These are phyloP conservation scores for Nasonia vitripennis DNA, from an alignment of 1,140 invertebrate genomes.

Conservation along the genomic window DNA sequence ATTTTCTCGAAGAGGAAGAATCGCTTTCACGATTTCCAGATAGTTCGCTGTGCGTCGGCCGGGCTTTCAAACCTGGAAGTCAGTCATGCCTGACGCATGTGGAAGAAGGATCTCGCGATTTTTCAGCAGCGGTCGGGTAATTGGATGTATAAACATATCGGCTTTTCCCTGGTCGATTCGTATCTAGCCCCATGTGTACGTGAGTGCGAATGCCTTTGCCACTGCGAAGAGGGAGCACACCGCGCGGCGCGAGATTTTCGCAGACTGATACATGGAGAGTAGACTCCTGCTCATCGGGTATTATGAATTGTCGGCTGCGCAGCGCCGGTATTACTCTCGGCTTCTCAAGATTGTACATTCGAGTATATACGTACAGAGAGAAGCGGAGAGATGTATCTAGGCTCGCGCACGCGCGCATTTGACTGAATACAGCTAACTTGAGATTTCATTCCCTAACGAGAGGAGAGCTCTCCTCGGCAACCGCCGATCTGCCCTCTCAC, in stretches of 20 bases:
- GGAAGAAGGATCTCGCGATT: not conserved
- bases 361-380: not conserved
- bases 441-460: slow-evolving; percentile 49
- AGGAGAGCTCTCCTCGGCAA: slow-evolving; percentile 11
- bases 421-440: slow-evolving; percentile 33
- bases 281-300: not conserved
- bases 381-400: slow-evolving; percentile 10
- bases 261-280: slow-evolving; percentile 16
- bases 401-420: not conserved
- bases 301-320: slow-evolving; percentile 17
- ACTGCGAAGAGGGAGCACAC: not conserved
- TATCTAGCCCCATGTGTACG: not conserved
- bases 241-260: slow-evolving; percentile 14
- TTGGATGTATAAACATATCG: slow-evolving; percentile 14
- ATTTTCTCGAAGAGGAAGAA: not conserved
- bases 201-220: not conserved
- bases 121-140: slow-evolving; percentile 7
- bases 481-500: not conserved
- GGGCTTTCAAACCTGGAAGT: slow-evolving; percentile 10
- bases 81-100: slow-evolving; percentile 14
- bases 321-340: not conserved
- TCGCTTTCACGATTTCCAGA: not conserved
- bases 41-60: too few relatives aligned
- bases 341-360: not conserved
- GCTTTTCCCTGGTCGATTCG: not conserved